phyloP scores from a whole-genome alignment of 2,888 invertebrate species.

The Carterocephalus palaemon region DNA sequence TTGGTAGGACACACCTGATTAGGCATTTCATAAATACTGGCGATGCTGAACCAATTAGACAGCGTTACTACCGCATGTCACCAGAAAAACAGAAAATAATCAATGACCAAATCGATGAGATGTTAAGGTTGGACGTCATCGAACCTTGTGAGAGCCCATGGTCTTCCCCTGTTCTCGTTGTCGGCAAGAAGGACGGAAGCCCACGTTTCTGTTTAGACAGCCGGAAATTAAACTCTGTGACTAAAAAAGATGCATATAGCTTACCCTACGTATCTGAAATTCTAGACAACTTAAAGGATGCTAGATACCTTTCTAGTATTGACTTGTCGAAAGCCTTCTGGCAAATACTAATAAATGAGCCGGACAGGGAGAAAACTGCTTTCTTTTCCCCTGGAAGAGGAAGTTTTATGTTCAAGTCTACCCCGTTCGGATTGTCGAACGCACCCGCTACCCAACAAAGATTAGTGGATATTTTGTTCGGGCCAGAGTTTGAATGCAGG shows the following conservation, averaged over 20 bases:
- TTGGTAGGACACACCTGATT: slow-evolving; percentile 32
- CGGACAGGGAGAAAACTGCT: slow-evolving; percentile 31
- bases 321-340: slow-evolving; percentile 28
- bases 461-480: slow-evolving; percentile 26
- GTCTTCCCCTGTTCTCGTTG: slow-evolving; percentile 30
- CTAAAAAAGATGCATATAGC: slow-evolving; percentile 28
- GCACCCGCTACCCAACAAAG: slow-evolving; percentile 30
- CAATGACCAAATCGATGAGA: slow-evolving; percentile 23
- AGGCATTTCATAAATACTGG: slow-evolving; percentile 35
- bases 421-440: slow-evolving; percentile 29
- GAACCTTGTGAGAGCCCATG: slow-evolving; percentile 31
- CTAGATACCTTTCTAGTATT: slow-evolving; percentile 25
- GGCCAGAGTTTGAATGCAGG: slow-evolving; percentile 30
- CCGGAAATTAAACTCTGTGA: slow-evolving; percentile 27
- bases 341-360: slow-evolving; percentile 23
- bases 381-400: slow-evolving; percentile 31
- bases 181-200: slow-evolving; percentile 27
- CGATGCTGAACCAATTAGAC: slow-evolving; percentile 31
- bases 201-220: slow-evolving; percentile 31
- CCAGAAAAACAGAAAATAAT: slow-evolving; percentile 28
- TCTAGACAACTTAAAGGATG: slow-evolving; percentile 29
- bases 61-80: slow-evolving; percentile 30
- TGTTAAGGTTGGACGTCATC: slow-evolving; percentile 20
- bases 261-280: slow-evolving; percentile 30
- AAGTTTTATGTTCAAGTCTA: slow-evolving; percentile 23